A percentile compares a stretch with the other conserved stretches of the same genome.
Evolutionary conservation across 2,797 vertebrate genomes (phyloP).

Genomic region (Brachymystax lenok): DNA sequence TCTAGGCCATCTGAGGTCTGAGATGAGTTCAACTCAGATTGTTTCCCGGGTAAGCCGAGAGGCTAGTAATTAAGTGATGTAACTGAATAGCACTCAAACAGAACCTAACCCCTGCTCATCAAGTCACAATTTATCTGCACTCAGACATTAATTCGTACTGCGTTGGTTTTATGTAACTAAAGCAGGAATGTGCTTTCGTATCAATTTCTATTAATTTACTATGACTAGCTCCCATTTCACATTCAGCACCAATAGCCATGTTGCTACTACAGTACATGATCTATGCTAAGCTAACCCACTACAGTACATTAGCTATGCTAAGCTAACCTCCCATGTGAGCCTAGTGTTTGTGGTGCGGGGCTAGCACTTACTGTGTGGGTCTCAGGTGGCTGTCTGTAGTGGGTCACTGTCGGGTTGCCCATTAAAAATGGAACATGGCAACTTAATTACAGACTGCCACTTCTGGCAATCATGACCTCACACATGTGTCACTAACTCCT

Average conservation of each 20-base stretch:
- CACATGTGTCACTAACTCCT: constrained; percentile 42
- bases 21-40: neutral
- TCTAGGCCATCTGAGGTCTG: neutral
- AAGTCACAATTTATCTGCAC: constrained; percentile 59
- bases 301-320: constrained; percentile 30
- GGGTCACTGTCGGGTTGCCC: constrained; percentile 55
- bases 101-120: constrained; percentile 59
- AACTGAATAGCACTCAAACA: constrained; percentile 57
- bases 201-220: too few relatives aligned
- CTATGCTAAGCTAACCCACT: constrained; percentile 27
- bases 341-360: constrained; percentile 44
- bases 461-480: constrained; percentile 43
- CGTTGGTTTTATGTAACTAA: constrained; percentile 56
- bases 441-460: constrained; percentile 67
- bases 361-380: constrained; percentile 39
- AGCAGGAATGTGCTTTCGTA: too few relatives aligned
- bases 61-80: constrained; percentile 45
- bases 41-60: constrained; percentile 16
- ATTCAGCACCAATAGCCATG: neutral
- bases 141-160: constrained; percentile 59
- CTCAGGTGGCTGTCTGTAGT: constrained; percentile 57
- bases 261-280: constrained; percentile 2
- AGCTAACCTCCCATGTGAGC: constrained; percentile 21
- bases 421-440: constrained; percentile 70
- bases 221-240: neutral